Base-by-base conservation (phyloP, 1,140 invertebrate species). In the Drosophila kikkawai region DNA sequence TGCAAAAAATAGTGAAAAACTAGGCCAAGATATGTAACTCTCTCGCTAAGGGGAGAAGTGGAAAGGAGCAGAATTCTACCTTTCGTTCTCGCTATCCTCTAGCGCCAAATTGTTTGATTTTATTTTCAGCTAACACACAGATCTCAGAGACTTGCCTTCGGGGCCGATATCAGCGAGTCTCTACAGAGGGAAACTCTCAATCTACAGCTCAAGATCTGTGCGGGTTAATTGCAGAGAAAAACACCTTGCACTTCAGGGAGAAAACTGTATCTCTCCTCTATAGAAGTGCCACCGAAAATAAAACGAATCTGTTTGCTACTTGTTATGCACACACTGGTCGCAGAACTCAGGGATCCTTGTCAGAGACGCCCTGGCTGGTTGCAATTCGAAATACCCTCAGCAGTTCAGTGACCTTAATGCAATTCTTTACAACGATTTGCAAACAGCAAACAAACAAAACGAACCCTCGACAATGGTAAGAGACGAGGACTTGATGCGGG, bases 391-490 rank as follows among this genome's bases (percentile, higher is more conserved):
- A 41, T 26, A 17, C 29, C 29, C 3, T 3, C 34, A 51, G 55
- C 70, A 74, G 70, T 39, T 74, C 60, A 66, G 51, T 57, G 77
- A 91, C 91, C 91, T 92, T 92, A 92, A 92, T 92, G 91, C 91
- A 82, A 92, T 92, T 92, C 91, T 91, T 78, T 39, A 84, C 75
- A 91, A 92, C 91, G 83, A 92, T 92, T 92, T 74, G 88, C 91
- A 92, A 92, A 84, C 91, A 84, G 80, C 74, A 78, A 92, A 90
- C 91, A 92, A 92, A 87, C 78, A 70, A 88, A 82, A 73, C 37
- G 73, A 69, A 80, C 85, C 82, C 86, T 88, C 86, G 61, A 90
- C 85, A 88, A 84, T 86, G 74, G 48, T 42, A 47, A 26, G 34
- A 51, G 50, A 34, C 80, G 67, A 87, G 51, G 6, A 75, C 36